phyloP scores from a whole-genome alignment of 2,888 invertebrate species.

The Clistopyga incitator region DNA sequence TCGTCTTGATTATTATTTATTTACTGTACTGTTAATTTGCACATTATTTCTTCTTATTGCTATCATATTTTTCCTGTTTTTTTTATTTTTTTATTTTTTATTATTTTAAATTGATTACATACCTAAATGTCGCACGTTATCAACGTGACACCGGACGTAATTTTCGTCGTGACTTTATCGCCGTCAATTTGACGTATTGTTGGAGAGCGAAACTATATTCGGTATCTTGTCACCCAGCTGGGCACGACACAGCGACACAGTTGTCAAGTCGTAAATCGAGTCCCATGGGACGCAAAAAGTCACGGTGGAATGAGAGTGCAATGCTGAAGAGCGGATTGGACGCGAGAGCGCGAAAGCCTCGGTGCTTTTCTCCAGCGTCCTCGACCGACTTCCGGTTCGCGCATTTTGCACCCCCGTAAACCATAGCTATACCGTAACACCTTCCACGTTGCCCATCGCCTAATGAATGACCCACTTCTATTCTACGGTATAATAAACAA shows the following conservation, averaged over 20 bases:
- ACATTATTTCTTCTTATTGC: too few species aligned
- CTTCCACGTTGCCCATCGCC: constrained; percentile 14
- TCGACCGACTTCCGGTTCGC: constrained; percentile 57
- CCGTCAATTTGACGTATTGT: constrained; percentile 5
- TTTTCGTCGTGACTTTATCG: constrained; percentile 1
- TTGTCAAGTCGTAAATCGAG: constrained; percentile 53
- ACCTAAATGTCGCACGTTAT: not conserved
- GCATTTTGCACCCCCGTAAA: constrained; percentile 49
- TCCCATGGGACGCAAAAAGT: constrained; percentile 30
- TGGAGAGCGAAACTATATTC: constrained; percentile 34
- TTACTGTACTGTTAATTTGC: too few species aligned
- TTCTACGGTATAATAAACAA: constrained; percentile 29
- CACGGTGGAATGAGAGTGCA: not conserved
- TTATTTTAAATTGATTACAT: not conserved
- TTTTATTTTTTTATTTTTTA: too few species aligned
- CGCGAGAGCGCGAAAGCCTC: constrained; percentile 32
- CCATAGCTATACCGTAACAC: constrained; percentile 26
- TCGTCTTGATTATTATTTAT: too few species aligned
- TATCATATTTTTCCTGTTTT: too few species aligned
- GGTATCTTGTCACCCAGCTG: constrained; percentile 9
- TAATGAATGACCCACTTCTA: constrained; percentile 45
- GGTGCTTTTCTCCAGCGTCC: constrained; percentile 53
- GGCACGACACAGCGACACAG: constrained; percentile 4
- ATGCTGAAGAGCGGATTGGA: not conserved
- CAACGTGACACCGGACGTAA: not conserved